Evolutionary conservation across 1,140 invertebrate genomes (phyloP).

Genomic region (Dermatophagoides farinae): DNA sequence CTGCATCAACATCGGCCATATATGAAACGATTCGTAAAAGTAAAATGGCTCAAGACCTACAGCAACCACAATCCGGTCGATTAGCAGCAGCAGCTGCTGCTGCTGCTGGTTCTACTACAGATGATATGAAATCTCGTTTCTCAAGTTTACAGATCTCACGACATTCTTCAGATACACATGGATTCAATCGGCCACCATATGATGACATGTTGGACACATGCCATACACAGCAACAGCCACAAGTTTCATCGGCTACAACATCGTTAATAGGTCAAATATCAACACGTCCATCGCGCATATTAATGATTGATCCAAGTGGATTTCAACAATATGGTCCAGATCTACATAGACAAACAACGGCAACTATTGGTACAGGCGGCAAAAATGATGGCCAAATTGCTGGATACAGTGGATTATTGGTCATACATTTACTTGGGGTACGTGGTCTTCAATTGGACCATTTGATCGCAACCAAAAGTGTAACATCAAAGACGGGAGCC

Average conservation of each 20-base stretch:
- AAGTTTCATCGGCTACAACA: neutral
- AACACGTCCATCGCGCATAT: neutral
- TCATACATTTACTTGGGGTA: constrained; percentile 20
- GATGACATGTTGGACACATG: too few relatives aligned
- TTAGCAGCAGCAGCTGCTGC: neutral
- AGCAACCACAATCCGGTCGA: neutral
- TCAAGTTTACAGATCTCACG: too few relatives aligned
- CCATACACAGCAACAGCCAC: too few relatives aligned
- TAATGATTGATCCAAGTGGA: constrained; percentile 7
- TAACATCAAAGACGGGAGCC: constrained; percentile 17
- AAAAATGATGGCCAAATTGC: neutral
- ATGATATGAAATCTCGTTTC: too few relatives aligned
- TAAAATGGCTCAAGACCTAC: constrained; percentile 20
- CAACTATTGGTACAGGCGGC: constrained; percentile 11
- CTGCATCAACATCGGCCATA: constrained; percentile 62
- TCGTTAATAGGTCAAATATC: neutral
- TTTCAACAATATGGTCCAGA: constrained; percentile 8
- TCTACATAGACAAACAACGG: constrained; percentile 19
- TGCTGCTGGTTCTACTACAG: neutral
- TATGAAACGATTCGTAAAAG: constrained; percentile 65
- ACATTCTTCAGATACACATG: too few relatives aligned
- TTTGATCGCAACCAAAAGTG: constrained; percentile 25
- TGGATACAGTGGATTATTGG: constrained; percentile 19
- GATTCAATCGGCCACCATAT: too few relatives aligned
- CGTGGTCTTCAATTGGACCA: constrained; percentile 17